These are phyloP conservation scores for Candidula unifasciata DNA, from an alignment of 2,888 invertebrate species.

Conservation along the genomic window DNA sequence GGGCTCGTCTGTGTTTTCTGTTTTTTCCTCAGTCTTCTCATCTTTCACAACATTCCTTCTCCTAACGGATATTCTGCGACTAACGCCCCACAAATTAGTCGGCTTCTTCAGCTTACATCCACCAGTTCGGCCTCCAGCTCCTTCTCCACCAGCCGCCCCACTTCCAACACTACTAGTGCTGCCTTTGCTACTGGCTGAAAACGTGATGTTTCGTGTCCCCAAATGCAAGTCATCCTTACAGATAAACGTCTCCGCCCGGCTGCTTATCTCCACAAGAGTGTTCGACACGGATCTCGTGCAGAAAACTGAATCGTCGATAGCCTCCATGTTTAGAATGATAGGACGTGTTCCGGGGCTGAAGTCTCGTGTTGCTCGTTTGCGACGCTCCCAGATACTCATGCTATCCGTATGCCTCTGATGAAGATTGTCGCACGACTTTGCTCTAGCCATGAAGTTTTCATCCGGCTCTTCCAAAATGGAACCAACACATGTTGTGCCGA, in stretches of 20 bases:
- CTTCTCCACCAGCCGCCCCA: background rate
- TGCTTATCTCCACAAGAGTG: slow-evolving; percentile 37
- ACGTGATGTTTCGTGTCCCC: background rate
- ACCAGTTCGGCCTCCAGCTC: background rate
- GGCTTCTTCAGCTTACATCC: slow-evolving; percentile 43
- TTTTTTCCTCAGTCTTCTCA: slow-evolving; percentile 18
- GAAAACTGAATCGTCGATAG: slow-evolving; percentile 32
- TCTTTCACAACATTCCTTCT: slow-evolving; percentile 34
- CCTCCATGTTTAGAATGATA: slow-evolving; percentile 44
- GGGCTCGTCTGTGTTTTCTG: background rate
- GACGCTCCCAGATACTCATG: slow-evolving; percentile 48
- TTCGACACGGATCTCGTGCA: slow-evolving; percentile 31
- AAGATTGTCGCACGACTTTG: slow-evolving; percentile 42
- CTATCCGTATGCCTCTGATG: background rate
- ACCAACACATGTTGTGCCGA: background rate
- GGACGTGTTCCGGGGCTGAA: slow-evolving; percentile 45
- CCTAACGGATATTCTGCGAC: slow-evolving; percentile 42
- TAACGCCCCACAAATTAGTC: slow-evolving; percentile 43
- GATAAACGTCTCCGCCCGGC: slow-evolving; percentile 23
- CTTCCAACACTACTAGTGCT: background rate
- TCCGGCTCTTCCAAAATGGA: background rate
- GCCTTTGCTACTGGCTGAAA: background rate
- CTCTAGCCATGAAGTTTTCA: background rate
- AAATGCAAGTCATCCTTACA: slow-evolving; percentile 38
- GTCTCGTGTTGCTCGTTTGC: slow-evolving; percentile 25